Percentiles rank a stretch among this genome's conserved stretches.
These are phyloP conservation scores for Eumaeus atala DNA, from an alignment of 1,140 invertebrate species.

Conservation along the genomic window DNA sequence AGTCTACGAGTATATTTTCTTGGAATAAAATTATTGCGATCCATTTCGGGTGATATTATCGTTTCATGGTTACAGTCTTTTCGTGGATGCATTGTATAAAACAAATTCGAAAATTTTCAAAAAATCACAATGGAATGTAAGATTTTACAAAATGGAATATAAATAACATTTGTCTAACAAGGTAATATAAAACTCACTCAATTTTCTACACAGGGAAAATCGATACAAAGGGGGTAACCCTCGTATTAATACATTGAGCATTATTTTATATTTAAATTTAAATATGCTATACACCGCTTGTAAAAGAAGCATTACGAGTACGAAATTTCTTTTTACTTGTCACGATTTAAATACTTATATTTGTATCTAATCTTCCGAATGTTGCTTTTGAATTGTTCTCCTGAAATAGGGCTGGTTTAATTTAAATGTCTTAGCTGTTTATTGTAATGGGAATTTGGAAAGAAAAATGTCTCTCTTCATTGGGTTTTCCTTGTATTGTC, in stretches of 20 bases:
- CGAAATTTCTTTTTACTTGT: background rate
- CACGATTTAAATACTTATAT: too few relatives aligned
- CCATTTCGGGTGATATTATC: constrained; percentile 41
- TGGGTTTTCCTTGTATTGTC: too few relatives aligned
- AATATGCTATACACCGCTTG: constrained; percentile 48
- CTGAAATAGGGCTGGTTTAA: too few relatives aligned
- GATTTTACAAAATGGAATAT: constrained; percentile 46
- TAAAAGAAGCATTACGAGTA: constrained; percentile 3
- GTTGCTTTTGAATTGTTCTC: too few relatives aligned
- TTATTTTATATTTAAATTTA: constrained; percentile 61
- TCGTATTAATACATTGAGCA: constrained; percentile 67
- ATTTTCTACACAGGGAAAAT: constrained; percentile 51
- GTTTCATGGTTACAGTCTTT: constrained; percentile 62
- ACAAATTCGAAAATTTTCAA: constrained; percentile 39
- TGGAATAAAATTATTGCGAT: constrained; percentile 48
- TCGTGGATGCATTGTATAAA: constrained; percentile 48
- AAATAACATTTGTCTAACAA: constrained; percentile 41
- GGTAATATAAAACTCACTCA: constrained; percentile 47
- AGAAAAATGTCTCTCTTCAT: too few relatives aligned
- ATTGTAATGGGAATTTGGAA: too few relatives aligned
- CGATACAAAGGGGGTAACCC: constrained; percentile 44
- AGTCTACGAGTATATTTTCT: constrained; percentile 35
- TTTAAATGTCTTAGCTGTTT: background rate
- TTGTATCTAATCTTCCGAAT: too few relatives aligned
- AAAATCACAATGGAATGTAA: constrained; percentile 56